A percentile compares a stretch with the other conserved stretches of the same genome.
These are phyloP conservation scores for Spodoptera exigua DNA, from an alignment of 2,888 invertebrate genomes.

Conservation along the genomic window DNA sequence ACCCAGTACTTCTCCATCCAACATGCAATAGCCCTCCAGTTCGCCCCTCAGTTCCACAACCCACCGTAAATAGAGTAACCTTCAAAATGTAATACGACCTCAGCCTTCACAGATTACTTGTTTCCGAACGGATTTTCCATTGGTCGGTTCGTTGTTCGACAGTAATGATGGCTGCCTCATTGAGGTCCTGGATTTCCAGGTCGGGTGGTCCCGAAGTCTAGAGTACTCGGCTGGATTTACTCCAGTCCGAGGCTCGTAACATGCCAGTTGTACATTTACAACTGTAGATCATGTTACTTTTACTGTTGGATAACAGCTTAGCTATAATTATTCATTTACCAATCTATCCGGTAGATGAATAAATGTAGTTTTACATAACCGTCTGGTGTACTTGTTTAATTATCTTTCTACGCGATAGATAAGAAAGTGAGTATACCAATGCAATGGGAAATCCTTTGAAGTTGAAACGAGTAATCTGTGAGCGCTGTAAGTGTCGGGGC, in stretches of 20 bases:
- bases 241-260: no score
- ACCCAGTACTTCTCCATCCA: no score
- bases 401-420: background rate
- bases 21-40: no score
- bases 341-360: background rate
- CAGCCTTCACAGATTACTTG: conserved; percentile 8
- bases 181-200: no score
- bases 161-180: no score
- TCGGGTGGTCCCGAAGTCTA: no score
- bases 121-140: conserved; percentile 2
- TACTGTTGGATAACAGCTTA: no score
- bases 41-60: background rate
- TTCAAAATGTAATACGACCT: background rate
- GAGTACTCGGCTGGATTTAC: no score
- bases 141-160: background rate
- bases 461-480: conserved; percentile 7
- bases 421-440: background rate
- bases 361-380: background rate
- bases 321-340: no score
- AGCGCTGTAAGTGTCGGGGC: background rate
- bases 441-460: background rate
- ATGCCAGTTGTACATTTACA: no score
- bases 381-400: no score
- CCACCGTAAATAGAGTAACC: conserved; percentile 1
- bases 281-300: no score